Percentiles rank a stretch among this genome's conserved stretches.
Evolutionary conservation across 2,797 vertebrate genomes (phyloP).

Genomic region (Sarcoramphus papa): DNA sequence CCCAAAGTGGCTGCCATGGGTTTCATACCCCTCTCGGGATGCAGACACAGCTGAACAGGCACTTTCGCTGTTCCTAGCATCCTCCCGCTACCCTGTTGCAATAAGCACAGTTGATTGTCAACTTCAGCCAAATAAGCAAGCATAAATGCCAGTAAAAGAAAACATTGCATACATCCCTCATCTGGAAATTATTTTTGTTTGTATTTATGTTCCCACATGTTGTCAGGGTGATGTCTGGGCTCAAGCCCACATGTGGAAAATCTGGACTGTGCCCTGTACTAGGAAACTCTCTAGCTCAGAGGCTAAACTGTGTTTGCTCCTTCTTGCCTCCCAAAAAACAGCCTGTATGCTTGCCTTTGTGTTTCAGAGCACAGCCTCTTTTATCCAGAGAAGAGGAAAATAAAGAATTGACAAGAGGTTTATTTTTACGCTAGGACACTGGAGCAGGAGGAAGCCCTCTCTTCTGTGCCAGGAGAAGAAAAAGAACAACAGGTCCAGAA

Average conservation of each 20-base stretch:
- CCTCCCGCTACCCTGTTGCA: constrained; percentile 39
- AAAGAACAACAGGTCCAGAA: background rate
- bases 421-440: background rate
- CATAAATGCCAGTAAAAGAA: constrained; percentile 61
- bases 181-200: constrained; percentile 70
- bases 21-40: background rate
- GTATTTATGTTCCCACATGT: constrained; percentile 63
- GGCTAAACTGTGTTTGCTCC: background rate
- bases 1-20: background rate
- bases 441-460: background rate
- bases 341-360: background rate
- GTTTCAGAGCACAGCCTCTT: background rate
- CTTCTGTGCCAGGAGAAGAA: background rate
- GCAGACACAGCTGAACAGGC: constrained; percentile 3
- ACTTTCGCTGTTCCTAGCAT: background rate
- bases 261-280: constrained; percentile 36
- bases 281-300: constrained; percentile 39
- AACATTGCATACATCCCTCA: constrained; percentile 62
- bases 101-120: constrained; percentile 9
- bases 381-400: background rate
- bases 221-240: constrained; percentile 65
- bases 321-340: background rate
- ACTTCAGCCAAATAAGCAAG: constrained; percentile 55
- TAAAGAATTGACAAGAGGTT: background rate
- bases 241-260: constrained; percentile 41